Evolutionary conservation across 2,888 invertebrate genomes (phyloP).

Genomic region (Xylota segnis): DNA sequence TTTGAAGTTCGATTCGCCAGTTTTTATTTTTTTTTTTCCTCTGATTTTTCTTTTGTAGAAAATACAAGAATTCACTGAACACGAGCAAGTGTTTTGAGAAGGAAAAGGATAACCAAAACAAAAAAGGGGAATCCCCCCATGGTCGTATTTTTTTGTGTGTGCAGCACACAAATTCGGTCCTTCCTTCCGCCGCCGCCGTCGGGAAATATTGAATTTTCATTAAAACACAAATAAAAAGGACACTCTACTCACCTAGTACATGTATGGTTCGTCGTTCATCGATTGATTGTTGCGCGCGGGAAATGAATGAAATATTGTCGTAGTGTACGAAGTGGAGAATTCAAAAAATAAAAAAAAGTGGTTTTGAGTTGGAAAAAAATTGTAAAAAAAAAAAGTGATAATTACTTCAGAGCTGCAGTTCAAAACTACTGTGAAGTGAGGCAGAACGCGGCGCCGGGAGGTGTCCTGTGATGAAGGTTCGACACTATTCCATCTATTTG

Average conservation of each 20-base stretch:
- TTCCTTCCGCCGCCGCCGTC: slow-evolving; percentile 23
- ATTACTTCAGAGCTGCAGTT: slow-evolving; percentile 42
- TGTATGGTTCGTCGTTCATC: slow-evolving; percentile 14
- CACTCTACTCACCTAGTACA: neutral
- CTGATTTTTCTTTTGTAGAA: no score
- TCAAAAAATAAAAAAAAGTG: slow-evolving; percentile 9
- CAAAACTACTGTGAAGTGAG: slow-evolving; percentile 44
- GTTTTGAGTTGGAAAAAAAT: neutral
- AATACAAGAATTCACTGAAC: slow-evolving; percentile 11
- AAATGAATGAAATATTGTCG: slow-evolving; percentile 60
- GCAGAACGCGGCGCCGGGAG: slow-evolving; percentile 31
- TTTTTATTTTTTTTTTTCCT: neutral
- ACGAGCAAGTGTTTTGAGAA: slow-evolving; percentile 6
- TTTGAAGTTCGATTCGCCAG: neutral
- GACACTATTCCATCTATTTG: slow-evolving; percentile 41
- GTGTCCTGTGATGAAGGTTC: slow-evolving; percentile 52
- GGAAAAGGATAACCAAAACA: neutral
- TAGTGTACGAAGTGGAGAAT: slow-evolving; percentile 31
- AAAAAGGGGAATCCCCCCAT: neutral
- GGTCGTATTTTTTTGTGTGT: slow-evolving; percentile 12
- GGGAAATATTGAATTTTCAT: slow-evolving; percentile 53
- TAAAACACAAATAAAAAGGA: slow-evolving; percentile 19
- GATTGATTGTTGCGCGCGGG: slow-evolving; percentile 67
- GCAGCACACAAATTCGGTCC: slow-evolving; percentile 16
- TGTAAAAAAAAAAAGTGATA: slow-evolving; percentile 28